Conservation (phyloP, 2,113 vertebrate genomes). For the Pheucticus melanocephalus region DNA sequence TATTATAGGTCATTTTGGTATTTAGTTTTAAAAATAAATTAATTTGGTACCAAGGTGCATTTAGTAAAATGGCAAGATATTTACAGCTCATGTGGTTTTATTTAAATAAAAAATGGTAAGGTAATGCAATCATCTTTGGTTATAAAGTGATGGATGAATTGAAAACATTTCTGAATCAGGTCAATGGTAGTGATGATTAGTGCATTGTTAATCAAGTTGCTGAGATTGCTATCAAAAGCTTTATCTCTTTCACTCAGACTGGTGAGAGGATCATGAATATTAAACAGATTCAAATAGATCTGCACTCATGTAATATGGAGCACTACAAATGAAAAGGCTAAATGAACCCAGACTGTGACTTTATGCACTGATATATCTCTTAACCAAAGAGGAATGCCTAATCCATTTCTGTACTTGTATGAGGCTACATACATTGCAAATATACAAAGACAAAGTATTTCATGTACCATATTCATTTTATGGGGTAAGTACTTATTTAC, state of each 20-base stretch:
- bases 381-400: constrained; percentile 75
- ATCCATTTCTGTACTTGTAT: constrained; percentile 67
- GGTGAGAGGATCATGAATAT: constrained; percentile 86
- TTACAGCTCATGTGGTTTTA: constrained; percentile 79
- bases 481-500: constrained; percentile 51
- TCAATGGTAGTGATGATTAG: constrained; percentile 87
- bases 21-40: constrained; percentile 80
- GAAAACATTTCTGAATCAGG: constrained; percentile 84
- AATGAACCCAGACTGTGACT: constrained; percentile 79
- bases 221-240: constrained; percentile 85
- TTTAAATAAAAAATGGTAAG: constrained; percentile 82
- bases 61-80: constrained; percentile 77
- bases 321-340: constrained; percentile 80
- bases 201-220: constrained; percentile 88
- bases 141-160: constrained; percentile 81
- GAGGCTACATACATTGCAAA: constrained; percentile 37
- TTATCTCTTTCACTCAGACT: constrained; percentile 81
- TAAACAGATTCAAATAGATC: constrained; percentile 83
- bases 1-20: constrained; percentile 89
- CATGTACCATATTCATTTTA: neutral
- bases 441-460: constrained; percentile 24
- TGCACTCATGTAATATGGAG: constrained; percentile 81
- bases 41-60: constrained; percentile 77
- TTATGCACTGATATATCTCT: constrained; percentile 75
- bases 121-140: constrained; percentile 83